Conservation (phyloP, 30 jellyfish, hydroid and myxozoan species). For the Aurelia aurita region DNA sequence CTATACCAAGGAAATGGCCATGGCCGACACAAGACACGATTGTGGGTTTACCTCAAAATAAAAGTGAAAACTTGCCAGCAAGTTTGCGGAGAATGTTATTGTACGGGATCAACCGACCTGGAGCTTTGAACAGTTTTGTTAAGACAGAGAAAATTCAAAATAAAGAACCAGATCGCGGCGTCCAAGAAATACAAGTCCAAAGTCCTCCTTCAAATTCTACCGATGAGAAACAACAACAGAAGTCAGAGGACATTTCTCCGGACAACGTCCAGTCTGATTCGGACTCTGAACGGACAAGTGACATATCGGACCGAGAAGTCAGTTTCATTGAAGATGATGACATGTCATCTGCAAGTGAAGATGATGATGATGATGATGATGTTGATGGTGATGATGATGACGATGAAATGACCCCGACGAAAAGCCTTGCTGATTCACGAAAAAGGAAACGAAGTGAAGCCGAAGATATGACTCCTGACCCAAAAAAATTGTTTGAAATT, state of each 20-base stretch:
- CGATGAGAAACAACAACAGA: constrained; percentile 1
- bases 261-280: constrained; percentile 15
- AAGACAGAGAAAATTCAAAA: constrained; percentile 18
- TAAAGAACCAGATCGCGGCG: neutral
- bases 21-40: constrained; percentile 6
- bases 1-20: constrained; percentile 44
- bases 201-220: neutral
- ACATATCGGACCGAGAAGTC: constrained; percentile 51
- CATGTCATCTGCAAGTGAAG: constrained; percentile 17
- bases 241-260: constrained; percentile 7
- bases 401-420: constrained; percentile 59
- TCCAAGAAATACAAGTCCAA: neutral
- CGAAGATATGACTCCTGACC: constrained; percentile 90
- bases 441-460: constrained; percentile 85
- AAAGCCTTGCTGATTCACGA: constrained; percentile 17
- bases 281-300: constrained; percentile 41
- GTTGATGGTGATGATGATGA: constrained; percentile 70
- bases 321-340: constrained; percentile 61
- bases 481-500: constrained; percentile 71
- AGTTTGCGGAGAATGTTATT: constrained; percentile 55
- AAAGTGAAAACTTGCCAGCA: constrained; percentile 44
- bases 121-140: constrained; percentile 53
- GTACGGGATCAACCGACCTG: constrained; percentile 61
- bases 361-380: constrained; percentile 72
- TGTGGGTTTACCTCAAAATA: constrained; percentile 22